Percentiles rank a stretch among this genome's conserved stretches.
Conservation (phyloP, 2,888 invertebrate genomes). For the Exephanes ischioxanthus region DNA sequence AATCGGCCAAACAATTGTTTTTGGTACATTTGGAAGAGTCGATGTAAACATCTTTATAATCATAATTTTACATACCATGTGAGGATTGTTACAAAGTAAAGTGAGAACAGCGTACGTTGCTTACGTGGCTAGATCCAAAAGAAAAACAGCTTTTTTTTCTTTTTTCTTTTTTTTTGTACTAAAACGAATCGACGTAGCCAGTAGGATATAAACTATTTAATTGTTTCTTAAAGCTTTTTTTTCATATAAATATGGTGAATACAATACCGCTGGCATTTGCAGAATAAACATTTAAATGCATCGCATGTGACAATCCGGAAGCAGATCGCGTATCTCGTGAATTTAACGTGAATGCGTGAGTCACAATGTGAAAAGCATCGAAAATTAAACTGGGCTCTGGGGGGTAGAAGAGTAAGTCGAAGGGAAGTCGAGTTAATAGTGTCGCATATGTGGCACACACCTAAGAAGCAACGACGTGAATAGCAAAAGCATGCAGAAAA, state of each 20-base stretch:
- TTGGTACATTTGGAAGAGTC: no score
- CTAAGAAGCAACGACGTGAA: conserved; percentile 61
- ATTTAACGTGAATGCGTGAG: conserved; percentile 60
- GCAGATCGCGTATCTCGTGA: conserved; percentile 39
- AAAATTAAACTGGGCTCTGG: conserved; percentile 45
- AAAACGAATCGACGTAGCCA: no score
- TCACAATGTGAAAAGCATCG: conserved; percentile 57
- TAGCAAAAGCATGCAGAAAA: conserved; percentile 50
- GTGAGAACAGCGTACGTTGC: no score
- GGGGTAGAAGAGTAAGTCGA: not conserved
- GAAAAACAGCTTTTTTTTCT: no score
- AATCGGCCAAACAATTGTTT: no score
- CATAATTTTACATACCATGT: no score
- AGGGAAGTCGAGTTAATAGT: conserved; percentile 57
- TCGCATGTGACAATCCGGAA: conserved; percentile 41
- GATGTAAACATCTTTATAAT: no score
- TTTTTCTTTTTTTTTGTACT: no score
- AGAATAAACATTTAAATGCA: not conserved
- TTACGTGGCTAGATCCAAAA: no score
- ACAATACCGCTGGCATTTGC: not conserved
- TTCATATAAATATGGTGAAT: not conserved
- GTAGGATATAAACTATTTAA: no score
- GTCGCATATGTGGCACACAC: conserved; percentile 63
- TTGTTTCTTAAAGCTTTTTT: no score
- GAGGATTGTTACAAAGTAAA: no score